Base-by-base conservation (phyloP, 2,888 invertebrate genomes). In the Alitta virens region DNA sequence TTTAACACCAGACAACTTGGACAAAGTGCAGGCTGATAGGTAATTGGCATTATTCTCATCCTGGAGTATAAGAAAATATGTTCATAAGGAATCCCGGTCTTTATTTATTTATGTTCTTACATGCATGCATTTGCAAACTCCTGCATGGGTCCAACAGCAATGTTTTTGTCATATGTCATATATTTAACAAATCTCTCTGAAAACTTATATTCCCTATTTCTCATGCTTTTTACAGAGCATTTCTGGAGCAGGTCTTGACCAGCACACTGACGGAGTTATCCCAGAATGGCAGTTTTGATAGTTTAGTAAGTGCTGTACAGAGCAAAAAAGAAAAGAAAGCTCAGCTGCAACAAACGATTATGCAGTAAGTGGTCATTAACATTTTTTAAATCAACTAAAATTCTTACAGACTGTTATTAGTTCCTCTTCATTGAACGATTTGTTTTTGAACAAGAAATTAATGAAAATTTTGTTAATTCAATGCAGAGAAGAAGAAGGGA, bases 11-110 rank as follows among this genome's bases (percentile, higher is more conserved):
- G 80, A 80, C 63, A 81, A 80, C 59, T 70, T 77, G 50, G 58
- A 71, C 26, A 81, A 81, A 64, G 75, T 79, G 38, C 79, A 81
- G 63, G 73, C 75, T 18, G 81, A 81, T 64, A 76, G 81, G 81
- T 80, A 57, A 46, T 16, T 54, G 27, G n/a, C n/a, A n/a, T n/a
- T n/a, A n/a, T n/a, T n/a, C n/a, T n/a, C n/a, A n/a, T n/a, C n/a
- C n/a, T n/a, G n/a, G n/a, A n/a, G n/a, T n/a, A n/a, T n/a, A n/a
- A n/a, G n/a, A n/a, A n/a, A n/a, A n/a, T n/a, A n/a, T n/a, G n/a
- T n/a, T n/a, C n/a, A n/a, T n/a, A n/a, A n/a, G n/a, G n/a, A n/a
- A n/a, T n/a, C n/a, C n/a, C n/a, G n/a, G n/a, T n/a, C n/a, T n/a
- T n/a, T n/a, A n/a, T n/a, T n/a, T n/a, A n/a, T n/a, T n/a, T n/a